Evolutionary conservation across 1,140 invertebrate species (phyloP).

Genomic region (Ptiloglossa arizonensis): DNA sequence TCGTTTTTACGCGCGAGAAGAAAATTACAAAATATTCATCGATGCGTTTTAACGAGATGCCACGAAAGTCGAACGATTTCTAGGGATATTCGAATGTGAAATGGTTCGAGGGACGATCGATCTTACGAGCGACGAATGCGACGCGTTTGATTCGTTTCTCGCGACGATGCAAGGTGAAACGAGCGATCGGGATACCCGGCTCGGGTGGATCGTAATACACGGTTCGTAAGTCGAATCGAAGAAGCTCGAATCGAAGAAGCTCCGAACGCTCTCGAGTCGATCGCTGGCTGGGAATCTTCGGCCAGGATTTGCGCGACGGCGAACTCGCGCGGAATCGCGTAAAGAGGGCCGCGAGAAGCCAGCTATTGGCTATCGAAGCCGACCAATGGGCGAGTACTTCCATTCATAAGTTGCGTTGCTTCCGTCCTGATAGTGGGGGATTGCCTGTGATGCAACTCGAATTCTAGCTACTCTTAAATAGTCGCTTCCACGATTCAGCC

Average conservation of each 20-base stretch:
- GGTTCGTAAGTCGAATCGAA: too few species aligned
- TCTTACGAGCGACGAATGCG: too few species aligned
- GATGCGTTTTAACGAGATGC: too few species aligned
- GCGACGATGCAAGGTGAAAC: too few species aligned
- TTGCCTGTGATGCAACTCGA: slow-evolving; percentile 19
- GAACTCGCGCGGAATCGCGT: slow-evolving; percentile 11
- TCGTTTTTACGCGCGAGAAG: too few species aligned
- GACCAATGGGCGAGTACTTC: slow-evolving; percentile 71
- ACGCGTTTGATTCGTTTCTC: too few species aligned
- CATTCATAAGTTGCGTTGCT: slow-evolving; percentile 75
- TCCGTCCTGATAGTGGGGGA: slow-evolving; percentile 54
- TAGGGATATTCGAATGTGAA: too few species aligned
- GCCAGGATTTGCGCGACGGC: background rate
- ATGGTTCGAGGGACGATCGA: too few species aligned
- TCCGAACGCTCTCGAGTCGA: background rate
- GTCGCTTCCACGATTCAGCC: slow-evolving; percentile 11
- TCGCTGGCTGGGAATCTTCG: background rate
- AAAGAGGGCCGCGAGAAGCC: slow-evolving; percentile 38
- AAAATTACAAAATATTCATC: too few species aligned
- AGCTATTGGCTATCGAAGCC: slow-evolving; percentile 61
- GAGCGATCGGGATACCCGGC: too few species aligned
- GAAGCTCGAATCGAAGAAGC: background rate
- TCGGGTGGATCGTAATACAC: too few species aligned
- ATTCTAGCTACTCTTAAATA: slow-evolving; percentile 22
- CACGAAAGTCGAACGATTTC: too few species aligned